Base-by-base conservation (phyloP, 2,888 invertebrate genomes). In the Papilio elwesi region DNA sequence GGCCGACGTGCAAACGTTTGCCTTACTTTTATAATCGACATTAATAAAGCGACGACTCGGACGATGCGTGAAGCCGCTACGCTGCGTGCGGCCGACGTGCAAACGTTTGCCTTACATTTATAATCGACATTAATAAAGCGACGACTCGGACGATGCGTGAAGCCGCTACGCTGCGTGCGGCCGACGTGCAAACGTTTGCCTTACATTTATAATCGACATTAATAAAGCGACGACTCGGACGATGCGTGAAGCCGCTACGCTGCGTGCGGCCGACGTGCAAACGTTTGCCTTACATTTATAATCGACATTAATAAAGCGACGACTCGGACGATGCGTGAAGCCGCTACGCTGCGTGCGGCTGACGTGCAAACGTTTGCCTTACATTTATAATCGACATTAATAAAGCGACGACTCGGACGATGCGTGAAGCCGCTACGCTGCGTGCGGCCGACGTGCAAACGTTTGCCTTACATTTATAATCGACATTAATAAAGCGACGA, bases 91-190 rank as follows among this genome's bases (percentile, higher is more conserved):
- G 55, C 47, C 9, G 13, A 12, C n/a, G 38, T 38, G 4, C 16
- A 16, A 26, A 59, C 9, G 59, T 53, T 15, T 38, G 52, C 13
- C 63, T 63, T 48, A 53, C 38, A 53, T 59, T 63, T 68, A 63
- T 63, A 68, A 68, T 15, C 36, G 15, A 13, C n/a, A n/a, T n/a
- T n/a, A 70, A 63, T 72, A 53, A 48, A 59, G 15, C 48, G 71
- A 74, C 73, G 77, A 74, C 67, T 70, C 68, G 75, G 76, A 76
- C 78, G 76, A 78, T 79, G 78, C 77, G 78, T 78, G 53, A 49
- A 43, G 52, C 36, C 12, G 43, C 36, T n/a, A 52, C 43, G 43
- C 52, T 47, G 15, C 16, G n/a, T 47, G 57, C 26, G 10, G 55
- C 47, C 9, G 13, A 12, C n/a, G 38, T 38, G 4, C 16, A 16